Conservation (phyloP, 2,888 invertebrate genomes). For the Aproaerema taeniolella region DNA sequence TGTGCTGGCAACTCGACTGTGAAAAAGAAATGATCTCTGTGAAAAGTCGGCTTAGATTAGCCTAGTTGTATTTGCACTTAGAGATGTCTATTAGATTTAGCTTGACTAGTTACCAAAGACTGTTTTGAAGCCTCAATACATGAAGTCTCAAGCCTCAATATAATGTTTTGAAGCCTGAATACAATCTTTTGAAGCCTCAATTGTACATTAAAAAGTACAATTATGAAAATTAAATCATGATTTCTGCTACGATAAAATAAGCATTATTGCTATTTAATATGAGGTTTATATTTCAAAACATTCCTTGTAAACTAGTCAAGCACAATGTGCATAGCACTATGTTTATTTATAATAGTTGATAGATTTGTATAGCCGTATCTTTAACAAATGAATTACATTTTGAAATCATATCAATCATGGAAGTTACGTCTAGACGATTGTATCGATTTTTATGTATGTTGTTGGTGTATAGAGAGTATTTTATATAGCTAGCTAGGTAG, state of each 20-base stretch:
- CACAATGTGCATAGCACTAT: conserved; percentile 42
- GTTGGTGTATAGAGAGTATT: conserved; percentile 10
- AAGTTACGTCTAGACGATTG: conserved; percentile 38
- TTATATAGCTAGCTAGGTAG: not conserved
- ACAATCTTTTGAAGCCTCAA: no score
- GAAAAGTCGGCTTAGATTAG: conserved; percentile 27
- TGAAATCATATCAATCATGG: conserved; percentile 47
- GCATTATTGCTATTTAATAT: no score
- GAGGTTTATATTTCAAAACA: no score
- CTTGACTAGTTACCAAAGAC: conserved; percentile 7
- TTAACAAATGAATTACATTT: conserved; percentile 43
- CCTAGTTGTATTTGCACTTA: conserved; percentile 29
- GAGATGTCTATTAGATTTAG: conserved; percentile 31
- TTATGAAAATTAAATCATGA: no score
- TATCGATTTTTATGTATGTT: conserved; percentile 33
- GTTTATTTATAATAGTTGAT: conserved; percentile 25
- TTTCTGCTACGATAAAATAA: no score
- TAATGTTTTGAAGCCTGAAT: no score
- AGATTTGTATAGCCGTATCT: conserved; percentile 33
- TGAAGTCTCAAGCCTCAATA: no score
- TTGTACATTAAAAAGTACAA: no score
- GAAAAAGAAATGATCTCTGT: conserved; percentile 71
- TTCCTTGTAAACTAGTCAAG: conserved; percentile 10
- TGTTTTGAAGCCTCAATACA: not conserved
- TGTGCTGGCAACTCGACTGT: conserved; percentile 57